Evolutionary conservation across 2,888 invertebrate genomes (phyloP).

Genomic region (Mythimna vitellina): DNA sequence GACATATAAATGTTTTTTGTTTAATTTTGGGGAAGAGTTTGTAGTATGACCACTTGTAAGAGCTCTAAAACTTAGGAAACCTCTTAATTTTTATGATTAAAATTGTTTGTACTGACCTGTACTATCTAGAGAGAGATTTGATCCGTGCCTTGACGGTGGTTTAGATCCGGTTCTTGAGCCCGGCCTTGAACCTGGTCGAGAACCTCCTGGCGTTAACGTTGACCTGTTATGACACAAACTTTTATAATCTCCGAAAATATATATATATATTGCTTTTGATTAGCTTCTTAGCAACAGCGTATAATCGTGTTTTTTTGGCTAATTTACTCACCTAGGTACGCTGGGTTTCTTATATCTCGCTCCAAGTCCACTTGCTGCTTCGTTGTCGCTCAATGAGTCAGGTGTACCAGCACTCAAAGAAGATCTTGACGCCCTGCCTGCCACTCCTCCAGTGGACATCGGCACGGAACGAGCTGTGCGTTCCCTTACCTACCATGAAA

Average conservation of each 20-base stretch:
- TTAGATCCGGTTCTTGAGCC: constrained; percentile 96
- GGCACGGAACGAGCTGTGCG: constrained; percentile 97
- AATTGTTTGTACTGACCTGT: constrained; percentile 91
- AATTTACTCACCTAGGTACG: constrained; percentile 82
- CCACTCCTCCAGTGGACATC: constrained; percentile 92
- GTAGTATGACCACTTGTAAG: neutral
- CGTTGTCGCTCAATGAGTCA: constrained; percentile 97
- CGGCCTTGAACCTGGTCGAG: constrained; percentile 96
- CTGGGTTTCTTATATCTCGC: constrained; percentile 93
- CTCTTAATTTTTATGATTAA: neutral
- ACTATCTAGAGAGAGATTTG: constrained; percentile 97
- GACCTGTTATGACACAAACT: constrained; percentile 83
- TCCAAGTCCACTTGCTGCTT: constrained; percentile 93
- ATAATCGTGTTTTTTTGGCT: neutral
- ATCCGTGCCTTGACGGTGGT: constrained; percentile 98
- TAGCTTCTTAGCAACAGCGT: neutral
- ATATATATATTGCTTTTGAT: neutral
- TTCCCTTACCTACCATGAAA: constrained; percentile 94
- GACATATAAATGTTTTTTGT: neutral
- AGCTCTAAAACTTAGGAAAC: neutral
- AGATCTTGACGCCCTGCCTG: constrained; percentile 93
- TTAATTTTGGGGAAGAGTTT: neutral
- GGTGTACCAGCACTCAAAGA: constrained; percentile 96
- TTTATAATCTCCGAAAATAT: too few species aligned
- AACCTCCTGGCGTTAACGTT: constrained; percentile 94